Conservation (phyloP, 2,113 vertebrate species). For the Apodemus sylvaticus region DNA sequence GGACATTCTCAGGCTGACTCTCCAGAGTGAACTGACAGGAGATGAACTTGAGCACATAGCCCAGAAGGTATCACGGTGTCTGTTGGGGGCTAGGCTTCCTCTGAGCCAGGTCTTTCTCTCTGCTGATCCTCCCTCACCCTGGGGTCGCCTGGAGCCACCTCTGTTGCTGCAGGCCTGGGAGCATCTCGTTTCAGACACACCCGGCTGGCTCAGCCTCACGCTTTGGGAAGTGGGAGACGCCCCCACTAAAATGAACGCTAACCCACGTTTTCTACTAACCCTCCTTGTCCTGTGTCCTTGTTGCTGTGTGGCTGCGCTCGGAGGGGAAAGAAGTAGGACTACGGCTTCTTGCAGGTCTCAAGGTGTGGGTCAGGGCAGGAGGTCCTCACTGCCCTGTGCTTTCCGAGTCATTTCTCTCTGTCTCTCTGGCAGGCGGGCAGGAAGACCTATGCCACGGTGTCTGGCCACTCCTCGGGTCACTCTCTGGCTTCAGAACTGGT, state of each 20-base stretch:
- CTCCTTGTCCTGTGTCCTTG: background rate
- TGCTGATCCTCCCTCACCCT: background rate
- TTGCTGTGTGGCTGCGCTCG: conserved; percentile 10
- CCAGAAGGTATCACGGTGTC: conserved; percentile 87
- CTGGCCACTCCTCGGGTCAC: conserved; percentile 82
- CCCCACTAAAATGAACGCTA: conserved; percentile 34
- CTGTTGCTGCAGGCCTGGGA: background rate
- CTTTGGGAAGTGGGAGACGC: conserved; percentile 1
- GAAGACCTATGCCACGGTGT: conserved; percentile 91
- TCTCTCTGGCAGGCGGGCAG: conserved; percentile 86
- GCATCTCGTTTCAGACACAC: background rate
- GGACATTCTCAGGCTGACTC: conserved; percentile 90
- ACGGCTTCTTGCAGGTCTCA: background rate
- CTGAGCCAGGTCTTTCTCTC: background rate
- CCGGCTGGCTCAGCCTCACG: background rate
- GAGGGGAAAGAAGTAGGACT: background rate
- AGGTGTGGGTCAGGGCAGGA: background rate
- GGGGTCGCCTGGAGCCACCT: background rate
- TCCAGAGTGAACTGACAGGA: conserved; percentile 85
- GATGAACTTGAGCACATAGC: conserved; percentile 82
- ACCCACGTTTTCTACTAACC: conserved; percentile 13
- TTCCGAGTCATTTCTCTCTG: background rate
- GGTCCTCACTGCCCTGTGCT: background rate
- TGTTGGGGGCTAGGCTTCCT: background rate
- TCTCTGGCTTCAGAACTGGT: conserved; percentile 87